Evolutionary conservation across 2,797 vertebrate genomes (phyloP), one percentile per base, ranked within the genome.

Genomic region (Argentina silus): DNA sequence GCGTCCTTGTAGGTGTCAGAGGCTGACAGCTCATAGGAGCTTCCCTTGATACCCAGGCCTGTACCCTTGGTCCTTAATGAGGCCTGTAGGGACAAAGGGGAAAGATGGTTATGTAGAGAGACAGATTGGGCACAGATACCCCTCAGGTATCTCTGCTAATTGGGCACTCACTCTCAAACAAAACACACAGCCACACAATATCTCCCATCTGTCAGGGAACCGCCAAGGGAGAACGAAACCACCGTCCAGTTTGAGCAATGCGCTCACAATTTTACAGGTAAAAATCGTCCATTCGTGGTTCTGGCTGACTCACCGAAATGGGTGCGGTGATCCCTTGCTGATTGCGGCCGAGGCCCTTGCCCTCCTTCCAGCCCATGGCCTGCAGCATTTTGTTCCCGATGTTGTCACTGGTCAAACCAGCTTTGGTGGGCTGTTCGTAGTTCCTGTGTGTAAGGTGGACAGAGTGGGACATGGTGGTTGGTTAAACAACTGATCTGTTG

Each of bases 361-460:
- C 96, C 91, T 97, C 96, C 85, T 96, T 92, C 96, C 97, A 97
- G 75, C 96, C 97, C 96, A 97, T 98, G 55, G 96, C 96, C 77
- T 98, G 96, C 45, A 98, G 91, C 96, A 97, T 98, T 86, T 97
- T 97, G 90, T 95, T 97, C 56, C 96, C 95, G 3, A 97, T 98
- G 74, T 97, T 97, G 82, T 96, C 96, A 69, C 94, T 95, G 67
- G 95, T 96, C 43, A 97, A 93, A 64, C 96, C 96, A 3, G 98
- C 95, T 87, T 98, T 97, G 64, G 95, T 97, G 68, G 96, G 96
- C 84, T 98, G 95, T 57, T 98, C 96, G 0, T 97, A 98, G 89
- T 95, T 95, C 69, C 96, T 98, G 87, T 61, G 67, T 69, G 56
- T 7, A 56, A 57, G 12, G 10, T 36, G 1, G 70, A 19, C 53